phyloP scores from a whole-genome alignment of 1,140 invertebrate species.

The Bombyx mori region ASM3026992v2 NC_085120.1:6093001-6093500 shows the following conservation, averaged over 20 bases:
- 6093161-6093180: slow-evolving; percentile 15
- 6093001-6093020: too few species aligned
- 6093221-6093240: slow-evolving; percentile 54
- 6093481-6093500: background rate
- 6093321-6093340: slow-evolving; percentile 36
- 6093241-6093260: slow-evolving; percentile 66
- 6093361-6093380: slow-evolving; percentile 23
- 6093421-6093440: too few species aligned
- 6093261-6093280: slow-evolving; percentile 33
- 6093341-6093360: slow-evolving; percentile 26
- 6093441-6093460: too few species aligned
- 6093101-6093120: background rate
- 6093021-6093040: too few species aligned
- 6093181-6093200: slow-evolving; percentile 15
- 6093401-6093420: too few species aligned
- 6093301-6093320: slow-evolving; percentile 25
- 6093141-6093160: slow-evolving; percentile 15
- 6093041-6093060: too few species aligned
- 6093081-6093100: background rate
- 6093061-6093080: too few species aligned
- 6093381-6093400: slow-evolving; percentile 11
- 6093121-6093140: background rate
- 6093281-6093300: slow-evolving; percentile 42
- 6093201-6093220: slow-evolving; percentile 29
- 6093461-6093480: background rate